These are phyloP conservation scores for Pachycephala philippinensis DNA, from an alignment of 2,113 vertebrate genomes.

Conservation along the genomic window DNA sequence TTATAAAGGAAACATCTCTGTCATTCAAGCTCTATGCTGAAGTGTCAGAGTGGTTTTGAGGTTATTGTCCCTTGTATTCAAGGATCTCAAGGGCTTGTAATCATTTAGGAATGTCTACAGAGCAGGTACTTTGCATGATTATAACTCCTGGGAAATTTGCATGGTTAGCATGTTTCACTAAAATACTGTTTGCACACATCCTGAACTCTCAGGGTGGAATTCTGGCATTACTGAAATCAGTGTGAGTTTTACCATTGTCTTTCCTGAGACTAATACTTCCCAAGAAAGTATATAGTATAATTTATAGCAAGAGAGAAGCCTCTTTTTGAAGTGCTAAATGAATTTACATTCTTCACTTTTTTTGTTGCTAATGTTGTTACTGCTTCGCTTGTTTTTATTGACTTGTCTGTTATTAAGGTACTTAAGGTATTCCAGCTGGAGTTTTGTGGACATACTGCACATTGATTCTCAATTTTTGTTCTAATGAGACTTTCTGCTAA, in stretches of 20 bases:
- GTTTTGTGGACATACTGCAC: background rate
- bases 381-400: background rate
- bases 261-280: background rate
- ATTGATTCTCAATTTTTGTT: background rate
- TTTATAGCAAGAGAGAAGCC: background rate
- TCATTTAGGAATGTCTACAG: background rate
- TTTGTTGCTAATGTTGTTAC: background rate
- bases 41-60: background rate
- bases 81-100: background rate
- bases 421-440: background rate
- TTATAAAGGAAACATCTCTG: background rate
- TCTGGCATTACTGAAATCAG: background rate
- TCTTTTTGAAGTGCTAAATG: background rate
- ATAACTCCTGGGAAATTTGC: background rate
- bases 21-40: background rate
- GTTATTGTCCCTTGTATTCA: background rate
- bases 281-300: background rate
- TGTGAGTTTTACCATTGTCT: background rate
- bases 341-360: background rate
- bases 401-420: background rate
- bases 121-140: background rate
- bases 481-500: background rate
- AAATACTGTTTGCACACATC: background rate
- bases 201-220: background rate
- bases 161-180: background rate